These are phyloP conservation scores for Aegypius monachus DNA, from an alignment of 2,113 vertebrate species.

Conservation along the genomic window DNA sequence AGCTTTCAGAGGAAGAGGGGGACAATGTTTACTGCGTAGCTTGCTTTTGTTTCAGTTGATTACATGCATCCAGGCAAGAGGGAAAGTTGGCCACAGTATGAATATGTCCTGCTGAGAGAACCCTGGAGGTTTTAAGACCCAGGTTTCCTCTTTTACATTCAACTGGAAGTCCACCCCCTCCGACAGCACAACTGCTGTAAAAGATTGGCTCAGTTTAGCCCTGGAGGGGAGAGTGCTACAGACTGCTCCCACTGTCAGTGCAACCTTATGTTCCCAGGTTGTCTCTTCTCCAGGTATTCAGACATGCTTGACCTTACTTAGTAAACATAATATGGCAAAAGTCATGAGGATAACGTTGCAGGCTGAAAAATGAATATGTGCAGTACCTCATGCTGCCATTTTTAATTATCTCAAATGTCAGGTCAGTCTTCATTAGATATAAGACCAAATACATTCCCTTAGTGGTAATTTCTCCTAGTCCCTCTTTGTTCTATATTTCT, in stretches of 20 bases:
- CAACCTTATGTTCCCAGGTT: neutral
- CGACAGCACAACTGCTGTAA: rapidly evolving
- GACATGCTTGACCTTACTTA: neutral
- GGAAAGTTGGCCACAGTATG: neutral
- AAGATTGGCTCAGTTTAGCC: neutral
- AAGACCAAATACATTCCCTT: neutral
- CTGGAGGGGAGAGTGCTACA: neutral
- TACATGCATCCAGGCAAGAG: neutral
- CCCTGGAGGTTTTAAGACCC: neutral
- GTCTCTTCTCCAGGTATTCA: neutral
- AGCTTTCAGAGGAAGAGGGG: neutral
- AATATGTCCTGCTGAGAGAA: neutral
- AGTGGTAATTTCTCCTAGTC: neutral
- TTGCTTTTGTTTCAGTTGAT: neutral
- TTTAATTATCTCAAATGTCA: conserved; percentile 21
- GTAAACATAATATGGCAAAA: conserved; percentile 29
- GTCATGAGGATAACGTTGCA: neutral
- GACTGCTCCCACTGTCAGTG: neutral
- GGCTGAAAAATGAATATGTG: neutral
- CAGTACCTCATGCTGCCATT: neutral
- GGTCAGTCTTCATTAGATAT: neutral
- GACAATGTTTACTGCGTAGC: neutral
- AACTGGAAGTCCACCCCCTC: neutral
- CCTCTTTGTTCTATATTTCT: neutral
- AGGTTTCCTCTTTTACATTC: neutral